phyloP scores from a whole-genome alignment of 2,797 vertebrate species.

The Lates japonicus region DNA sequence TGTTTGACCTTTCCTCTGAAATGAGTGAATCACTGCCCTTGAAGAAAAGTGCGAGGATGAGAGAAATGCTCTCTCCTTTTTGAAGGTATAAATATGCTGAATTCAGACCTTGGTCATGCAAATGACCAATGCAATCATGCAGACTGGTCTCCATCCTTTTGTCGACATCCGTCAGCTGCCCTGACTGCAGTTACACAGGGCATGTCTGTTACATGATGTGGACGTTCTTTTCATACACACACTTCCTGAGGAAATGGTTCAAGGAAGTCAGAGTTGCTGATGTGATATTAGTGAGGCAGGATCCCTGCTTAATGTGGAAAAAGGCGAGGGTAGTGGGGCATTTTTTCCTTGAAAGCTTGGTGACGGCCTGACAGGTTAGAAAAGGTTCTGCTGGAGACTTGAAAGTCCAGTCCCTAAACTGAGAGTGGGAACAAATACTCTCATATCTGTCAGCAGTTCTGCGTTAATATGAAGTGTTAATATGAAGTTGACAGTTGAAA shows the following conservation, averaged over 20 bases:
- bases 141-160: no score
- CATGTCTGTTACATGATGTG: neutral
- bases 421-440: neutral
- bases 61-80: no score
- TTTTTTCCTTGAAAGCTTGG: neutral
- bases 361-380: neutral
- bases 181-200: neutral
- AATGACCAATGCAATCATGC: neutral
- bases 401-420: no score
- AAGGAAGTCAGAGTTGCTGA: neutral
- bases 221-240: neutral
- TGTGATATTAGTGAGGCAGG: neutral
- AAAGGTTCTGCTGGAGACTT: neutral
- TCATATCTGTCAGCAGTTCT: neutral
- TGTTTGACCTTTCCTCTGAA: no score
- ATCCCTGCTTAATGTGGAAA: neutral
- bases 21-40: no score
- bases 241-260: slow-evolving; percentile 2
- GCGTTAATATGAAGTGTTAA: no score
- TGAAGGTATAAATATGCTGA: neutral
- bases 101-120: neutral
- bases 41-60: no score
- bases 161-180: no score
- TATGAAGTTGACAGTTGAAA: no score
- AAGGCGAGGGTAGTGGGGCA: neutral